These are phyloP conservation scores for Chitala chitala DNA, from an alignment of 2,113 vertebrate genomes.

Conservation along the genomic window DNA sequence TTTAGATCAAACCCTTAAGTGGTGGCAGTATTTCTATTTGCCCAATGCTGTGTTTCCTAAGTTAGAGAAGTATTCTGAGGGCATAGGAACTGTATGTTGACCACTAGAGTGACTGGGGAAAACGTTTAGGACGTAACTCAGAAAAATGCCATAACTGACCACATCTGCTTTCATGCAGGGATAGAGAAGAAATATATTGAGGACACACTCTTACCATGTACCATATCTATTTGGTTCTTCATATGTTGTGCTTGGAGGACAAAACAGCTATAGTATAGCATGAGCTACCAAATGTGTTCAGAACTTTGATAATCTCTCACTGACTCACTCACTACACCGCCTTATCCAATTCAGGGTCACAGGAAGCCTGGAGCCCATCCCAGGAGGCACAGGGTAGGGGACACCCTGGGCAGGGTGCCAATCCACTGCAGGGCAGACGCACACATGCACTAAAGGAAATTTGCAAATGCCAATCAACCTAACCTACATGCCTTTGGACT, in stretches of 20 bases:
- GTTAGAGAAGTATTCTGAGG: neutral
- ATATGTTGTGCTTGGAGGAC: slow-evolving; percentile 1
- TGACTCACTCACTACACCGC: too few species aligned
- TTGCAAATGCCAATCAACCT: too few species aligned
- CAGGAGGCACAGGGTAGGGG: too few species aligned
- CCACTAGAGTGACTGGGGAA: neutral
- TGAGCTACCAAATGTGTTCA: neutral
- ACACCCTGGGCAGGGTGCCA: too few species aligned
- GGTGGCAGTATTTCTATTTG: too few species aligned
- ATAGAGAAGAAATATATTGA: neutral
- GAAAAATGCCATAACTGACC: slow-evolving; percentile 2
- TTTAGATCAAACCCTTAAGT: too few species aligned
- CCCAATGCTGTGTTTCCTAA: too few species aligned
- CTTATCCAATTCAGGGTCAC: too few species aligned
- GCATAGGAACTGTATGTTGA: neutral
- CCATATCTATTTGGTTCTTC: neutral
- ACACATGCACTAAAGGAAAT: too few species aligned
- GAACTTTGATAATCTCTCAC: neutral
- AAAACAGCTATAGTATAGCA: neutral
- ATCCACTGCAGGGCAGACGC: too few species aligned
- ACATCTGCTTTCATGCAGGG: neutral
- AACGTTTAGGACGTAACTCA: neutral
- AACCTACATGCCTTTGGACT: too few species aligned
- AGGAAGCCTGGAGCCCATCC: too few species aligned
- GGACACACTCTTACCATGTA: neutral